Evolutionary conservation across 2,888 invertebrate species (phyloP), one percentile per base, ranked within the genome.

Genomic region (Synergus laeviventris): DNA sequence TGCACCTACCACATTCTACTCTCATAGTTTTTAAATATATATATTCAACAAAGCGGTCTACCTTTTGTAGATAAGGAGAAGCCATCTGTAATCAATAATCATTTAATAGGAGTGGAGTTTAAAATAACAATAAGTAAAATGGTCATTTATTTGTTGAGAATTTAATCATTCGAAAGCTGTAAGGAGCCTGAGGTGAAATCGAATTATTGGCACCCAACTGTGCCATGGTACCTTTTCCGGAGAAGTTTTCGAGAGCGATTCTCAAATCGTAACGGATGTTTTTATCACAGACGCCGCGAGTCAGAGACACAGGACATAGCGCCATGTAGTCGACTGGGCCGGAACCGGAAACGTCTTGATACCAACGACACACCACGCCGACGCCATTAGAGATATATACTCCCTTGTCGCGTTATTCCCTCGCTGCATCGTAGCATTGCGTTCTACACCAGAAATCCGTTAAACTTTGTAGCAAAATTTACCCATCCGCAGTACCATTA

Each of bases 311-410:
- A 12, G 56, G 21, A 21, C 56, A 56, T n/a, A 61, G 61, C 49
- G 70, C 49, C 16, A 42, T 38, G 60, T 38, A 73, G 75, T 75
- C 74, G 62, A 70, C 76, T n/a, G 49, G 61, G 45, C 70, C 78
- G 78, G 78, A 78, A 78, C 70, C 78, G 78, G 78, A 76, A 78
- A 42, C 56, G 39, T 16, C 66, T 18, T n/a, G 75, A 75, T 76
- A 76, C 49, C 76, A 76, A 16, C 49, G 75, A 75, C 54, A 64
- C 45, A 75, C 49, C 49, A 31, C 75, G 74, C 78, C 70, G 74
- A 64, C 70, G 64, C 39, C 75, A 75, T 78, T 78, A 74, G 42
- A 79, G 76, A 77, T 77, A 76, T 61, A 77, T 77, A 76, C 66
- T 61, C 66, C 77, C 74, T 70, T 77, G 75, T 54, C 75, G 74